Evolutionary conservation across 2,888 invertebrate species (phyloP), one percentile per base, ranked within the genome.

Genomic region (Belgica antarctica): DNA sequence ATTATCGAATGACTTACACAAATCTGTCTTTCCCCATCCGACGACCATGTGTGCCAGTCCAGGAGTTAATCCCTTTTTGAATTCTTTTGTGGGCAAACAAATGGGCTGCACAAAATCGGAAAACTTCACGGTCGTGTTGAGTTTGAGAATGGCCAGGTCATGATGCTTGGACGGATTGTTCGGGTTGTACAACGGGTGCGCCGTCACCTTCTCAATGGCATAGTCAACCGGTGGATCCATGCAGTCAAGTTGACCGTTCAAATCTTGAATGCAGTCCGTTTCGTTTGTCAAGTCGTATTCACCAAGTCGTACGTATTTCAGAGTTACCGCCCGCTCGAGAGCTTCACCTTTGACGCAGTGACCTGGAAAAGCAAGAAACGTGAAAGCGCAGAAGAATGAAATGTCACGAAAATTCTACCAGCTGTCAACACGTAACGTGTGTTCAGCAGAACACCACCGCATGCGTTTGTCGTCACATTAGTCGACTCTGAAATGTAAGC

Each of bases 171-270:
- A 82, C 70, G 76, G 79, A 68, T 82, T 82, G 15, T 74, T 76
- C 71, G 84, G 84, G 24, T 77, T 74, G 73, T 83, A 85, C 0
- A 84, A 82, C 17, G 87, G 85, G 76, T 92, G 89, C 0, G 87
- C 83, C 61, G 87, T 83, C 1, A 83, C 80, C n/a, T 84, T 80
- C 25, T 86, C 85, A 1, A 89, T 82, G 0, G 81, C 79, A 19
- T 89, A 82, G 72, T 89, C 85, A 72, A 88, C 76, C 0, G 86
- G 83, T 0, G 83, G 82, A 61, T 87, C 86, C 0, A 89, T 85
- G 74, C 91, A 92, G 4, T 79, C 79, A 15, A 78, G 72, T 70
- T 77, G 28, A 28, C 70, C 75, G 70, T 76, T 76, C 70, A 71
- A 77, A 73, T 74, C 81, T 76, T 77, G 77, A 19, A 83, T 78